Evolutionary conservation across 1,140 invertebrate species (phyloP).

Genomic region (Drosophila tsacasi): DNA sequence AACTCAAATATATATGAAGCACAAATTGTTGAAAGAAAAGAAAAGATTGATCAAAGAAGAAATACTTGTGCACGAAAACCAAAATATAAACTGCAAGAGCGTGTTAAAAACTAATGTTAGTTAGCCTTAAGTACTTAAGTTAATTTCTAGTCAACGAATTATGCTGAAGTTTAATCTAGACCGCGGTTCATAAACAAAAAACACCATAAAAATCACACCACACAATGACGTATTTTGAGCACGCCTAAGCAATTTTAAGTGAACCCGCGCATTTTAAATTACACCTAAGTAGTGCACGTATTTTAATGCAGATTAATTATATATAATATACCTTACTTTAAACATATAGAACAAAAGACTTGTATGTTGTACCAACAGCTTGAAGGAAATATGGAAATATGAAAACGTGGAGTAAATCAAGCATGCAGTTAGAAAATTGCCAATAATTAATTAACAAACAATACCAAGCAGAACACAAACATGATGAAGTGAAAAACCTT

Average conservation of each 20-base stretch:
- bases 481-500: conserved; percentile 48
- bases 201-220: conserved; percentile 20
- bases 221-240: conserved; percentile 46
- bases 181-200: conserved; percentile 24
- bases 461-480: conserved; percentile 51
- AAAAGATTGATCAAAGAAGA: conserved; percentile 40
- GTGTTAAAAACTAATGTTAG: conserved; percentile 57
- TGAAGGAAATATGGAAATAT: conserved; percentile 54
- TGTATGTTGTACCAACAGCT: conserved; percentile 69
- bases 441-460: conserved; percentile 71
- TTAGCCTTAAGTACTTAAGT: conserved; percentile 74
- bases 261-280: conserved; percentile 67
- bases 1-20: conserved; percentile 47
- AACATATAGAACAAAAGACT: conserved; percentile 81
- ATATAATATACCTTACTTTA: conserved; percentile 45
- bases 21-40: conserved; percentile 49
- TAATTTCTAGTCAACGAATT: conserved; percentile 83
- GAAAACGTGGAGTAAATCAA: conserved; percentile 54
- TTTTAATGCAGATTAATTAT: conserved; percentile 58
- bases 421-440: conserved; percentile 83
- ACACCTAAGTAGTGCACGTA: conserved; percentile 69
- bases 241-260: conserved; percentile 72
- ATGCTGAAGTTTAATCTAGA: conserved; percentile 72
- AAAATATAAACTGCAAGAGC: conserved; percentile 53
- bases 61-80: conserved; percentile 67